Evolutionary conservation across 1,140 invertebrate species (phyloP).

Genomic region (Aphidius ervi): DNA sequence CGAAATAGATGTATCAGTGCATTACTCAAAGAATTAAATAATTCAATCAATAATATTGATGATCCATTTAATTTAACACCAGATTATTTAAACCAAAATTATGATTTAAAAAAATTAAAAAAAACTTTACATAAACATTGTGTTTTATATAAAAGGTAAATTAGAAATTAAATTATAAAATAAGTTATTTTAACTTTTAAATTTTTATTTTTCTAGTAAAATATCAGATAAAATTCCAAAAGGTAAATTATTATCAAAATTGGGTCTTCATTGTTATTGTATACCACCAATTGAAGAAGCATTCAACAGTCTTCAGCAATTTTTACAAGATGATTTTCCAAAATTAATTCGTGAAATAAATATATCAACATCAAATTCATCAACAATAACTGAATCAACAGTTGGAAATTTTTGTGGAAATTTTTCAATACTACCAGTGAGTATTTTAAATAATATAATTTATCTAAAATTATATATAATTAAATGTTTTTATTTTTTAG

Average conservation of each 20-base stretch:
- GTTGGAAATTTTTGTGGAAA: conserved; percentile 36
- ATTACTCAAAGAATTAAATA: conserved; percentile 38
- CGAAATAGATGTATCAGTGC: conserved; percentile 38
- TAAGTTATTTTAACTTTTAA: conserved; percentile 11
- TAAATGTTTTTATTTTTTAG: conserved; percentile 46
- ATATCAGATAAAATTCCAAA: conserved; percentile 43
- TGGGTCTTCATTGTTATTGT: conserved; percentile 42
- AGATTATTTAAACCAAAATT: conserved; percentile 38
- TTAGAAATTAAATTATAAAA: conserved; percentile 6
- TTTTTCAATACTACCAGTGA: conserved; percentile 50
- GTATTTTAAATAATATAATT: conserved; percentile 10
- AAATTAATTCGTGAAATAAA: conserved; percentile 46
- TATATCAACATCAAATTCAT: conserved; percentile 29
- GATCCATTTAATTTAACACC: conserved; percentile 48
- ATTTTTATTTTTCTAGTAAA: conserved; percentile 36
- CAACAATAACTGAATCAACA: conserved; percentile 9
- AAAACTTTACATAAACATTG: conserved; percentile 41
- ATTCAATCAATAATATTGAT: conserved; percentile 25
- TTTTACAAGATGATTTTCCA: conserved; percentile 50
- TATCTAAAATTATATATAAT: conserved; percentile 11
- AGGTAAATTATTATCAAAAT: conserved; percentile 40
- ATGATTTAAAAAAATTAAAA: conserved; percentile 42
- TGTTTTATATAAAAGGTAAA: conserved; percentile 43
- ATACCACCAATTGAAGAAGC: conserved; percentile 49
- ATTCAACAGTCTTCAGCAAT: conserved; percentile 46